Evolutionary conservation across 2,888 invertebrate genomes (phyloP).

Genomic region (Thera britannica): DNA sequence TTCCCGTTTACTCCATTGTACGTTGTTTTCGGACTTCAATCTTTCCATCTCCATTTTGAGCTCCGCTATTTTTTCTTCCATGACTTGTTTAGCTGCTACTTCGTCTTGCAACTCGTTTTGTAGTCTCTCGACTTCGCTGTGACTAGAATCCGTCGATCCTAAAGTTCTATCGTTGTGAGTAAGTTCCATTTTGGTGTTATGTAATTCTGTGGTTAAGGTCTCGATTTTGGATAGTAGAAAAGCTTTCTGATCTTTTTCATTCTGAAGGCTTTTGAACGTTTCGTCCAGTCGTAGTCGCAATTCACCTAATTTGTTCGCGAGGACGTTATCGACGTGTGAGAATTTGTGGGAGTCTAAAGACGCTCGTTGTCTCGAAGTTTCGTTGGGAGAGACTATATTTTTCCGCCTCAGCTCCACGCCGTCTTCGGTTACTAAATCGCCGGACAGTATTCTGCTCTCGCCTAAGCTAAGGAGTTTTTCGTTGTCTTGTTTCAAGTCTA

Average conservation of each 20-base stretch:
- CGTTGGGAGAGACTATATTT: constrained; percentile 66
- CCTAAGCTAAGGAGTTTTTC: constrained; percentile 88
- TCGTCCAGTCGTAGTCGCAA: constrained; percentile 71
- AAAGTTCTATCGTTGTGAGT: constrained; percentile 72
- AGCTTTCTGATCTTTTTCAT: constrained; percentile 75
- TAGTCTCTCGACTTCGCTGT: constrained; percentile 75
- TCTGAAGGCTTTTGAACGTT: constrained; percentile 69
- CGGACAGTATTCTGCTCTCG: constrained; percentile 73
- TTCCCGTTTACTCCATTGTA: constrained; percentile 97
- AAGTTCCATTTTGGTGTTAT: constrained; percentile 70
- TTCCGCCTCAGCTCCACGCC: constrained; percentile 74
- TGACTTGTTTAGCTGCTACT: constrained; percentile 75
- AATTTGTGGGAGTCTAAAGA: constrained; percentile 79
- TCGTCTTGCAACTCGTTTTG: constrained; percentile 80
- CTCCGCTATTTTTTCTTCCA: constrained; percentile 76
- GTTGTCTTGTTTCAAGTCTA: constrained; percentile 91
- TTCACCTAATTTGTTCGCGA: constrained; percentile 74
- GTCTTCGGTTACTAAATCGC: constrained; percentile 70
- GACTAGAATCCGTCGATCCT: constrained; percentile 78
- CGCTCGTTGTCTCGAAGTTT: constrained; percentile 70
- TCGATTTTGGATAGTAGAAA: constrained; percentile 73
- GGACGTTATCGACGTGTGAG: constrained; percentile 73
- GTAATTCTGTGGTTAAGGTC: constrained; percentile 68
- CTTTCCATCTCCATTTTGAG: constrained; percentile 89
- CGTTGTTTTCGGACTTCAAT: constrained; percentile 95